Evolutionary conservation across 2,888 invertebrate genomes (phyloP).

Genomic region (Nipponacmea schrenckii): DNA sequence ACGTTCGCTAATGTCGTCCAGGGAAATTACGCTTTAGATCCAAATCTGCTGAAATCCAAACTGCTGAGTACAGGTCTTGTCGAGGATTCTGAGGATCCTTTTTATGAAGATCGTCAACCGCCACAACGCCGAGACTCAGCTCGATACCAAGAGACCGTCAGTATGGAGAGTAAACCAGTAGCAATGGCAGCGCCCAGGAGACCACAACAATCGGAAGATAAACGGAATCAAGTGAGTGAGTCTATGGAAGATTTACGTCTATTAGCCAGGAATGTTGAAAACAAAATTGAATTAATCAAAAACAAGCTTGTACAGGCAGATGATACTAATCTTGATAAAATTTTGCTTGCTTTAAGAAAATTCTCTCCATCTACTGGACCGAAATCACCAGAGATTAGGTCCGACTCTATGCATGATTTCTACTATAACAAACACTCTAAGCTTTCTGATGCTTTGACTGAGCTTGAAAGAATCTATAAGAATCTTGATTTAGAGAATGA

Average conservation of each 20-base stretch:
- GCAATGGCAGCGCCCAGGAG: constrained; percentile 19
- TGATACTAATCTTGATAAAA: constrained; percentile 53
- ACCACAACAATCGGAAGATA: constrained; percentile 6
- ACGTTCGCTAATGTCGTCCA: constrained; percentile 47
- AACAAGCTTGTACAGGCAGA: constrained; percentile 51
- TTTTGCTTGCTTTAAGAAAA: constrained; percentile 51
- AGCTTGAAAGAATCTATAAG: constrained; percentile 61
- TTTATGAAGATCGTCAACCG: not conserved
- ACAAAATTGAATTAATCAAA: constrained; percentile 51
- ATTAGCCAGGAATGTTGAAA: constrained; percentile 55
- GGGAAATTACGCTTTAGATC: constrained; percentile 58
- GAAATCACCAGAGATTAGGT: constrained; percentile 38
- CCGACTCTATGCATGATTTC: constrained; percentile 42
- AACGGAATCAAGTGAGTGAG: constrained; percentile 37
- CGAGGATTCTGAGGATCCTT: constrained; percentile 22
- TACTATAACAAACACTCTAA: constrained; percentile 48
- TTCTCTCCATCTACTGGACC: constrained; percentile 50
- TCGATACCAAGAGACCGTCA: not conserved
- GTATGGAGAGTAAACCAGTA: constrained; percentile 13
- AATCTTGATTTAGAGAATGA: constrained; percentile 51
- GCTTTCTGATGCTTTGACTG: constrained; percentile 57
- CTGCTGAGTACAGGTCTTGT: constrained; percentile 56
- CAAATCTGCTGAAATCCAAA: constrained; percentile 52
- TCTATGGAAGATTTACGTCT: constrained; percentile 54
- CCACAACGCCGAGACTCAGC: not conserved